Conservation (phyloP, 1,140 invertebrate genomes). For the Hycleus cichorii region DNA sequence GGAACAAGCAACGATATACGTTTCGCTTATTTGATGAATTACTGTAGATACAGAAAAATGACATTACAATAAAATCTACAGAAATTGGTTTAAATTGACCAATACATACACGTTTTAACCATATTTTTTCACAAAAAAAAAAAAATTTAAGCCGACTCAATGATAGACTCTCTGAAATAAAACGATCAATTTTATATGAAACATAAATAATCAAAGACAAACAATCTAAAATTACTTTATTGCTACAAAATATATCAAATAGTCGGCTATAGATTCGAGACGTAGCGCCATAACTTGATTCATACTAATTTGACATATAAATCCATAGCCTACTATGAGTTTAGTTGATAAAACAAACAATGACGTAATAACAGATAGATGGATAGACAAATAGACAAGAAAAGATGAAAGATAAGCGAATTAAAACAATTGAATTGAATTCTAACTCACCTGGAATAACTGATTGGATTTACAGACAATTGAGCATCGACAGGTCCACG, state of each 20-base stretch:
- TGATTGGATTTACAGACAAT: slow-evolving; percentile 22
- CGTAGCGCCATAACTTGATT: too few species aligned
- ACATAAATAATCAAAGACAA: background rate
- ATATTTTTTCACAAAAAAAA: too few species aligned
- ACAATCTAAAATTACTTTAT: too few species aligned
- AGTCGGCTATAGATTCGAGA: too few species aligned
- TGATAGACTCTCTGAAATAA: slow-evolving; percentile 7
- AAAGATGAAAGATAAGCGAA: too few species aligned
- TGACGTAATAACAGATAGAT: background rate
- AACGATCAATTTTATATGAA: background rate
- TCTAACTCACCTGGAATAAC: slow-evolving; percentile 32
- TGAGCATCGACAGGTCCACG: slow-evolving; percentile 23
- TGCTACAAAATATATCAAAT: too few species aligned
- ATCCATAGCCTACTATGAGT: background rate
- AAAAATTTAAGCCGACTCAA: slow-evolving; percentile 2
- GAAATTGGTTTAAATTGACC: too few species aligned
- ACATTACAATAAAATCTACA: background rate
- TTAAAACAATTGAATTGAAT: background rate
- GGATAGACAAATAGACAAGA: too few species aligned
- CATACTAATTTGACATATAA: too few species aligned
- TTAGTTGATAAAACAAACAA: background rate
- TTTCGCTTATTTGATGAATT: too few species aligned
- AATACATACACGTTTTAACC: slow-evolving; percentile 2
- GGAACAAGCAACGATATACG: too few species aligned
- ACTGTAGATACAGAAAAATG: too few species aligned